phyloP scores from a whole-genome alignment of 2,113 vertebrate species.

The Eulacestoma nigropectus region DNA sequence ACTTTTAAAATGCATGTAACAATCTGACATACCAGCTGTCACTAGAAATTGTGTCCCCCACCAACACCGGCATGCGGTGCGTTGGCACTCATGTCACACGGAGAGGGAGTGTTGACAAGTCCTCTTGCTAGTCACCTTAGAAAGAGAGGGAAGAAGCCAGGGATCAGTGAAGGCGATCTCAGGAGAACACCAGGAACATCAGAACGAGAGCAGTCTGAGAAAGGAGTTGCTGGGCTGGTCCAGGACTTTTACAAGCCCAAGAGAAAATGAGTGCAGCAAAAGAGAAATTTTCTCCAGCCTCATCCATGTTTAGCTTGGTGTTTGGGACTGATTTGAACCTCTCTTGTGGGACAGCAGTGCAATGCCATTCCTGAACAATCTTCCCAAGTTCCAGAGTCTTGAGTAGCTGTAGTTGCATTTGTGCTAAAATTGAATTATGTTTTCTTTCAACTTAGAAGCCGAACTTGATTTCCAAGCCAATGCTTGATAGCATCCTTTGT shows the following conservation, averaged over 20 bases:
- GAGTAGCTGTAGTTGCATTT: background rate
- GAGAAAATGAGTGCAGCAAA: background rate
- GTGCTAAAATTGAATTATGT: background rate
- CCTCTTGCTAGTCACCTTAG: slow-evolving; percentile 11
- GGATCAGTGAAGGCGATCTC: background rate
- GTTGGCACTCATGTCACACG: background rate
- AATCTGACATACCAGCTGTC: slow-evolving; percentile 52
- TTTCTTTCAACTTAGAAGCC: slow-evolving; percentile 56
- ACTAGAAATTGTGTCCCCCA: slow-evolving; percentile 15
- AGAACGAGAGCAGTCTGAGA: background rate
- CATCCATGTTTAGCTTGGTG: background rate
- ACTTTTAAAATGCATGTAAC: slow-evolving; percentile 22
- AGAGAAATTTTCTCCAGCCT: background rate
- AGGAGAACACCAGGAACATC: background rate
- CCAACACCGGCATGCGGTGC: background rate
- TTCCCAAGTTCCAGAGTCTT: background rate
- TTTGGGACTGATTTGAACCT: background rate
- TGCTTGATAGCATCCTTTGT: slow-evolving; percentile 84
- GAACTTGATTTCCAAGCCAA: slow-evolving; percentile 74
- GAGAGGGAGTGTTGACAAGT: slow-evolving; percentile 37
- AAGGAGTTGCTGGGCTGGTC: background rate
- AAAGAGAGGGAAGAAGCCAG: background rate
- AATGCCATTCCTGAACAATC: background rate
- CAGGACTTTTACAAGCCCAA: background rate
- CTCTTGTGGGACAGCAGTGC: background rate